Evolutionary conservation across 1,140 invertebrate genomes (phyloP).

Genomic region (Myzus persicae): DNA sequence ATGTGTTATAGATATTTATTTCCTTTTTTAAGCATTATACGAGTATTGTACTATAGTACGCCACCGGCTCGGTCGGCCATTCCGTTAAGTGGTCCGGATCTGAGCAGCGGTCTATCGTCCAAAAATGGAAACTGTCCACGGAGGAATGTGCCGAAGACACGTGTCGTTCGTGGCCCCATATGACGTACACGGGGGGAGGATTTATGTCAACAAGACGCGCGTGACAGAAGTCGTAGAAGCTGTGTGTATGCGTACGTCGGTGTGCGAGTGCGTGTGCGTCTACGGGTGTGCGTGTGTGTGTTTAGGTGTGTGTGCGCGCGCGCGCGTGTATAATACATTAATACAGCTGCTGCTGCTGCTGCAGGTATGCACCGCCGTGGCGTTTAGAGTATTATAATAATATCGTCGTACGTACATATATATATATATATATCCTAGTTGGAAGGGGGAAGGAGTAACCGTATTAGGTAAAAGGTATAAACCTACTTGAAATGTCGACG

Average conservation of each 20-base stretch:
- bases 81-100: constrained; percentile 46
- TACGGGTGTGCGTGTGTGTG: background rate
- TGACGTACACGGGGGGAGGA: background rate
- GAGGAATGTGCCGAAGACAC: constrained; percentile 44
- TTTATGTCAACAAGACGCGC: constrained; percentile 49
- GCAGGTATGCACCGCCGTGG: background rate
- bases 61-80: background rate
- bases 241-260: background rate
- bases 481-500: constrained; percentile 12
- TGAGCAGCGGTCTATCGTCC: constrained; percentile 27
- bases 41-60: background rate
- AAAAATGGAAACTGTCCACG: constrained; percentile 25
- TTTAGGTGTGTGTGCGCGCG: no score
- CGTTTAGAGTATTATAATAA: background rate
- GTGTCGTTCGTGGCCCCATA: background rate
- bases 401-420: background rate
- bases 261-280: background rate
- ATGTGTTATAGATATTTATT: background rate
- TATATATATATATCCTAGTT: background rate
- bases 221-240: constrained; percentile 1
- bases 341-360: background rate
- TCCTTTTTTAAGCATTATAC: background rate
- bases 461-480: constrained; percentile 6
- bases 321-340: background rate
- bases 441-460: background rate